Evolutionary conservation across 1,140 invertebrate species (phyloP).

Genomic region (Babylonia areolata): DNA sequence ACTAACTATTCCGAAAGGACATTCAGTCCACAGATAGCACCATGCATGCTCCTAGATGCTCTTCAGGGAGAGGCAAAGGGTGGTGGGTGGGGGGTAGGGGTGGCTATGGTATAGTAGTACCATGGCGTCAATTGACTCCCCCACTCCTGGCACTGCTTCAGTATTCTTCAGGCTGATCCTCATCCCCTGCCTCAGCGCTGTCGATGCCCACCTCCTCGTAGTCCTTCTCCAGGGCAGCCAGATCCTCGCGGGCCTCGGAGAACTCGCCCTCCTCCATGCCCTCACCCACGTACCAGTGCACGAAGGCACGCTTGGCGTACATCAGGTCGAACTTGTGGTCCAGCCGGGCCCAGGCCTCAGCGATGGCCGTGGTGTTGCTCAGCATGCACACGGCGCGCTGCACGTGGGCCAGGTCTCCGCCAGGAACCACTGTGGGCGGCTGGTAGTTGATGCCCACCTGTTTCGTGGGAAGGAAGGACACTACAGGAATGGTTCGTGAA

Average conservation of each 20-base stretch:
- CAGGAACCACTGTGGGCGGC: constrained; percentile 82
- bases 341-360: constrained; percentile 81
- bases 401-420: constrained; percentile 66
- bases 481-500: no score
- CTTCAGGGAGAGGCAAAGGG: no score
- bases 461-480: neutral
- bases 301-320: constrained; percentile 82
- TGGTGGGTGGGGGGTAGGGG: no score
- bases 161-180: constrained; percentile 74
- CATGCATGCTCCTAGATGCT: no score
- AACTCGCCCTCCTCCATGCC: constrained; percentile 89
- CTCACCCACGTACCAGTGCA: constrained; percentile 79
- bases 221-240: constrained; percentile 80
- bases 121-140: no score
- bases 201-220: constrained; percentile 89
- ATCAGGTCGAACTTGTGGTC: constrained; percentile 88
- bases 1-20: no score
- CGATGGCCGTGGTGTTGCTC: constrained; percentile 75
- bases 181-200: constrained; percentile 81
- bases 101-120: no score
- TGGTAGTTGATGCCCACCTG: constrained; percentile 62
- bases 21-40: no score
- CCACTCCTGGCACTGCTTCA: no score
- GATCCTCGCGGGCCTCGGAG: constrained; percentile 85
- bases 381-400: constrained; percentile 87